Base-by-base conservation (phyloP, 2,797 vertebrate genomes). In the Myotis vivesi region DNA sequence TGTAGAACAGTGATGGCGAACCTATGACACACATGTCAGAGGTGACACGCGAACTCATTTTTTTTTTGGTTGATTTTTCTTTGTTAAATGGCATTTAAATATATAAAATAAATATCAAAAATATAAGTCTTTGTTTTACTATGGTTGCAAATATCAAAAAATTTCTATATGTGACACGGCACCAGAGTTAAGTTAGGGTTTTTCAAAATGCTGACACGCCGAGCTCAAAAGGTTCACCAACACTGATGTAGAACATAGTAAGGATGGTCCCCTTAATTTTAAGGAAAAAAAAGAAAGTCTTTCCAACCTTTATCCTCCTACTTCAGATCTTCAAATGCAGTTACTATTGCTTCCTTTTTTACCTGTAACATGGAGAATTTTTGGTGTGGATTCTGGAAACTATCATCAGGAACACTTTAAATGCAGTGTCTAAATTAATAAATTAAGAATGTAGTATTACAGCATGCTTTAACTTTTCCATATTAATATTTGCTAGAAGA, bases 351-450 rank as follows among this genome's bases (percentile, higher is more conserved):
- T 72, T 30, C 25, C 38, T 77, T 2, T 55, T 87, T 91, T 93
- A 73, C 22, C 44, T 94, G 23, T 85, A 93, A 92, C 10, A 20
- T 81, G 62, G 69, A 64, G 51, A 87, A 13, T 68, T 95, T 94
- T 83, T 6, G 64, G 8, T 86, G 92, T 92, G 17, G 57, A 91
- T 89, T 92, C 73, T 82, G 51, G 28, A 88, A 91, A 87, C 84
- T 46, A 1, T 22, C 2, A n/a, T 80, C 76, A 87, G 79, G 94
- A 95, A 89, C 19, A 59, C 2, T 83, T 89, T 30, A 68, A 55
- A 30, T 92, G 36, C 6, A 44, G 53, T 62, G 28, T 93, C 30
- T 36, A 94, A 64, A 77, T 84, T 57, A 87, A 10, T 82, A 33
- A 72, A 79, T 93, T 62, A 49, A 25, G 12, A 86, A 30, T 87